Evolutionary conservation across 2,113 vertebrate species (phyloP).

Genomic region (Mixornis gularis): DNA sequence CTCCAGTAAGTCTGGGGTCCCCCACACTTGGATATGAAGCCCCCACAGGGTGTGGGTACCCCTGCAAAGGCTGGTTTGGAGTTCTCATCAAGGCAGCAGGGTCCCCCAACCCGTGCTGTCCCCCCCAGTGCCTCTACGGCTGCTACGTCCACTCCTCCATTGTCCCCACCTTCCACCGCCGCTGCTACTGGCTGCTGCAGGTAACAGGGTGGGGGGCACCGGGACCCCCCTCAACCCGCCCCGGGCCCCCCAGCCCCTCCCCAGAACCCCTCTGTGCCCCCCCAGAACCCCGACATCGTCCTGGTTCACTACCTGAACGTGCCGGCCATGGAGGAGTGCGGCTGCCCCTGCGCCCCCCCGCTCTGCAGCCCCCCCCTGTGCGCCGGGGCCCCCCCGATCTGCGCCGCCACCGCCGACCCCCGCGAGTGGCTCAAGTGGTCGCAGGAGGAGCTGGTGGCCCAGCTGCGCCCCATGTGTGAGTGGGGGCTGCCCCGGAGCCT

Average conservation of each 20-base stretch:
- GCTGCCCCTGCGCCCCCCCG: background rate
- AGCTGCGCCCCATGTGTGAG: background rate
- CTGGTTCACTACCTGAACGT: background rate
- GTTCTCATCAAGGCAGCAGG: too few relatives aligned
- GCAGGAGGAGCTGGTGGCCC: background rate
- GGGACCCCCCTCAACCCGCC: background rate
- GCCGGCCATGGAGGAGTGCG: background rate
- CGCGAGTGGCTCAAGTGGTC: background rate
- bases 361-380: background rate
- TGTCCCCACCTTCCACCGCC: background rate
- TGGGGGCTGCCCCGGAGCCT: background rate
- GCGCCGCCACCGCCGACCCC: background rate
- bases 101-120: background rate
- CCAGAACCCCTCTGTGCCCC: background rate
- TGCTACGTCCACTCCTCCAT: background rate
- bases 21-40: too few relatives aligned
- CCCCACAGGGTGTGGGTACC: fast-evolving
- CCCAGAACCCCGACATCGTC: background rate
- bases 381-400: background rate
- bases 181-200: background rate
- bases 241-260: fast-evolving
- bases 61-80: background rate
- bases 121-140: background rate
- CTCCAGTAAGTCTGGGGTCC: too few relatives aligned
- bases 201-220: background rate